Evolutionary conservation across 2,797 vertebrate genomes (phyloP), one percentile per base, ranked within the genome.

Genomic region (Apogon hyalosoma): DNA sequence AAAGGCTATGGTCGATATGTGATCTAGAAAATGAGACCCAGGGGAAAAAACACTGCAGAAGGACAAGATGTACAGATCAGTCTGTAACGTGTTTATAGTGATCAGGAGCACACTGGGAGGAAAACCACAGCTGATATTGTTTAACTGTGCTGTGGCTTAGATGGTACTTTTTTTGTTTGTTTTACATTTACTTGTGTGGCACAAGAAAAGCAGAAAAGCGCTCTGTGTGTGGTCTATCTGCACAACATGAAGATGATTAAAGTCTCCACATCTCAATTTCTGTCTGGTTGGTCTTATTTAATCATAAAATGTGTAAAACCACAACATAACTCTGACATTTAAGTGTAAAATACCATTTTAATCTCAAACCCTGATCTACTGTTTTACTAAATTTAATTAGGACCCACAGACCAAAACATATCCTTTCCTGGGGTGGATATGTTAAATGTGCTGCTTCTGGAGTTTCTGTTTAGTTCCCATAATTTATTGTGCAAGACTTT

Each of bases 11-110:
- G 77, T 81, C 41, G 4, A 77, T 79, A 81, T 55, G 57, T 79
- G 73, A 82, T 69, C 55, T 60, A 41, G 60, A 75, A 84, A 78
- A 85, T 75, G 47, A 69, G 55, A 73, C 36, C 14, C 53, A 43
- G 38, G 49, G 46, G 46, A n/a, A 41, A 74, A 56, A 38, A 42
- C 10, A 38, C 69, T 47, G 46, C 12, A 58, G 33, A 42, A 74
- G 63, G 64, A 66, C 6, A 14, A 54, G 54, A 77, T 64, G 63
- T 52, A 57, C 31, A 63, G 55, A 75, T 68, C n/a, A 68, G 67
- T 0, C 41, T 48, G 42, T 59, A 58, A 59, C 69, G 63, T 58
- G 36, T 74, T 53, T 64, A 52, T 76, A 52, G 62, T 39, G 70
- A 66, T 61, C 47, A n/a, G 31, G 13, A 41, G 40, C 4, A 12